Evolutionary conservation across 2,113 vertebrate species (phyloP), one percentile per base, ranked within the genome.

Genomic region (Gambusia affinis): DNA sequence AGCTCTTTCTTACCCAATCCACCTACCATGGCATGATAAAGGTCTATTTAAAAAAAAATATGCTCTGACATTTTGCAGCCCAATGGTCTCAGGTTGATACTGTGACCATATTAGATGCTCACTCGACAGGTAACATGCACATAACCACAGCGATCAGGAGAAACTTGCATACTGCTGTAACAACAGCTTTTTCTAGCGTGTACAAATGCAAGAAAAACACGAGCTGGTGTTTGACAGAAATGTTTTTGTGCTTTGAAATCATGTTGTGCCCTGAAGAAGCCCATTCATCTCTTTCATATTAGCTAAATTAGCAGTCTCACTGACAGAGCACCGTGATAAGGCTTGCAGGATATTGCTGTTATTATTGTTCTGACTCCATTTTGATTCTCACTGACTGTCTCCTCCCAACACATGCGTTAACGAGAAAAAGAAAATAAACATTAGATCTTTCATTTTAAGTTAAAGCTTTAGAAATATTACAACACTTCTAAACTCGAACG

Each of bases 281-380:
- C 33, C 64, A 82, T 88, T 87, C 42, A 80, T 89, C 83, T 79
- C 74, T 77, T 79, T 87, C 81, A 80, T 65, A 80, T 89, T 85
- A 88, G 82, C 81, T 76, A 73, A 70, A 85, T 88, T 88, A 89
- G 75, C 82, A 65, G 71, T 12, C 75, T 77, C 72, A 71, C 37
- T 80, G 68, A 86, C 76, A 42, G 80, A 79, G 63, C 77, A 76
- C 76, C 73, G n/a, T 51, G 65, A 85, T 76, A 84, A 73, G 66
- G 79, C 73, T 88, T 90, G 84, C 81, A 84, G 88, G 87, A 88
- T 87, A 83, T 87, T 71, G 76, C 75, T 73, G 87, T 78, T 87
- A 84, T 88, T 84, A 88, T 82, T 85, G 74, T 76, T 64, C 60
- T 67, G 64, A 80, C 81, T 84, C 82, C 81, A 83, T 85, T 90